A percentile compares a stretch with the other conserved stretches of the same genome.
These are phyloP conservation scores for Polypterus bichir DNA, from an alignment of 2,113 vertebrate species.

Conservation along the genomic window DNA sequence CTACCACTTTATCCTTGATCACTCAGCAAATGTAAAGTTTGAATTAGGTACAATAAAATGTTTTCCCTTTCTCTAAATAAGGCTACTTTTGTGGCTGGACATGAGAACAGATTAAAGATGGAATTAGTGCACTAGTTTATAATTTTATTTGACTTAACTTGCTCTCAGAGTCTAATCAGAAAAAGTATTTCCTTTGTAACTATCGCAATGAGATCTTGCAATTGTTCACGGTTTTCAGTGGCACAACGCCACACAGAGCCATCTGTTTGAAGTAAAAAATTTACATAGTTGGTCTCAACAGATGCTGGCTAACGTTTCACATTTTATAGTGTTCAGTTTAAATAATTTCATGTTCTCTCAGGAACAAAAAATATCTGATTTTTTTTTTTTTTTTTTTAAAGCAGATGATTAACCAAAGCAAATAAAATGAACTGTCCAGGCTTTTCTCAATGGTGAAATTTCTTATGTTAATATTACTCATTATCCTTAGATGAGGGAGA, in stretches of 20 bases:
- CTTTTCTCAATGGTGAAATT: too few relatives aligned
- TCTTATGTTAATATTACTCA: too few relatives aligned
- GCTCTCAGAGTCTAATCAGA: conserved; percentile 19
- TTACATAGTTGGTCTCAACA: conserved; percentile 35
- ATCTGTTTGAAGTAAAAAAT: conserved; percentile 39
- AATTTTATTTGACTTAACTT: conserved; percentile 1
- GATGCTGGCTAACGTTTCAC: conserved; percentile 35
- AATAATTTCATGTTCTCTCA: conserved; percentile 55
- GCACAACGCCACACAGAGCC: conserved; percentile 32
- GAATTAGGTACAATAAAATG: too few relatives aligned
- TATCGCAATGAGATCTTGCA: conserved; percentile 26
- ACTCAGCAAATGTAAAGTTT: too few relatives aligned
- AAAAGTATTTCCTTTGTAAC: conserved; percentile 18
- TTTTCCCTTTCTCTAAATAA: too few relatives aligned
- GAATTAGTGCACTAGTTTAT: neutral
- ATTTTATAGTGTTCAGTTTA: conserved; percentile 47
- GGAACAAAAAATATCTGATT: conserved; percentile 39
- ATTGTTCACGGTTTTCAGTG: conserved; percentile 29
- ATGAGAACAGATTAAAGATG: too few relatives aligned
- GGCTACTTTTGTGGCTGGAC: too few relatives aligned
- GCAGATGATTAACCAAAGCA: conserved; percentile 25
- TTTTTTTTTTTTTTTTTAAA: conserved; percentile 26
- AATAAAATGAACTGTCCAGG: too few relatives aligned
- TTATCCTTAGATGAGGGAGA: too few relatives aligned
- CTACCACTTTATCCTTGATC: too few relatives aligned